Evolutionary conservation across 2,797 vertebrate genomes (phyloP), one percentile per base, ranked within the genome.

Genomic region (Acanthurus tractus): DNA sequence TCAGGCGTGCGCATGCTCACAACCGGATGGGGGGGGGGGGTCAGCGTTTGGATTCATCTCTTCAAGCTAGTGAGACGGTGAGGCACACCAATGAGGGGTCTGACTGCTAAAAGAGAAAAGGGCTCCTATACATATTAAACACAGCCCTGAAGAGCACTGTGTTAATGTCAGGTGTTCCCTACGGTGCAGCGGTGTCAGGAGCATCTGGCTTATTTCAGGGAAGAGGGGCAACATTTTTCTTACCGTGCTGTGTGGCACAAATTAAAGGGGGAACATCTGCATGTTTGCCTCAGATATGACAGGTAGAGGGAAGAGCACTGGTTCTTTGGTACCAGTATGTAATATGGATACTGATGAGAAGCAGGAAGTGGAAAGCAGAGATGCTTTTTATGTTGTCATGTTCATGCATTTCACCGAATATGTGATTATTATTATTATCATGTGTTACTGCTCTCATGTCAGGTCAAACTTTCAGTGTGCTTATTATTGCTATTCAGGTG

Each of bases 141-240:
- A 90, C 83, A 70, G 77, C 81, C 71, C 77, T 68, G 87, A 78
- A 87, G 85, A 93, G 76, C 78, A 64, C 65, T 70, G 83, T 76
- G 86, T 83, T 92, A 92, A 93, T 93, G 90, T 92, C 90, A 93
- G 88, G 84, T 92, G 73, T 82, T 93, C 91, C 93, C 93, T 70
- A 53, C 61, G 79, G 93, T 86, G 84, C 66, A 42, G 68, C 72
- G 75, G 63, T 78, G 84, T 89, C 87, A 82, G 76, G 70, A 84
- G 77, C 90, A 89, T 88, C 85, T 91, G 89, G 69, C 85, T 88
- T 75, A 69, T 83, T 84, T 87, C 68, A 66, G 72, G 69, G 66
- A 70, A 66, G 72, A 68, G 64, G 61, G 45, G 65, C 71, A 75
- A 73, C 62, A 53, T 79, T 88, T 85, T 78, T 81, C 69, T 80